Percentiles rank a stretch among this genome's conserved stretches.
Evolutionary conservation across 1,140 invertebrate genomes (phyloP).

Genomic region (Lasaia peninsularis): DNA sequence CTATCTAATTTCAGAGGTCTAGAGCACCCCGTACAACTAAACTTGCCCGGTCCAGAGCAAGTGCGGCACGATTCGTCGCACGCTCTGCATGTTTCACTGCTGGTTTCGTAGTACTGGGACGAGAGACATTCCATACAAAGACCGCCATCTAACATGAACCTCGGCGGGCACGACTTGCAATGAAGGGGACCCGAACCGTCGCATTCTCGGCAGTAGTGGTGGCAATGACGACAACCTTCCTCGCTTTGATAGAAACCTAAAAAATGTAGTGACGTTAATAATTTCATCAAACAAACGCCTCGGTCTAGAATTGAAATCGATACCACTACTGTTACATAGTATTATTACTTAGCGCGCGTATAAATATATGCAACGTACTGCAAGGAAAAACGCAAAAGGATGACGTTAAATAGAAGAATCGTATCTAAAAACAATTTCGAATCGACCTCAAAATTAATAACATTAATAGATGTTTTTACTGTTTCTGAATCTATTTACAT

Average conservation of each 20-base stretch:
- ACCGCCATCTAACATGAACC: slow-evolving; percentile 85
- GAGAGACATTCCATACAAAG: slow-evolving; percentile 85
- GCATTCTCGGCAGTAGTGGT: slow-evolving; percentile 89
- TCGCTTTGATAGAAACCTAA: slow-evolving; percentile 85
- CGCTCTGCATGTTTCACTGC: slow-evolving; percentile 81
- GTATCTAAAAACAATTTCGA: too few species aligned
- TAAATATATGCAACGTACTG: too few species aligned
- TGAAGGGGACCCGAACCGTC: slow-evolving; percentile 85
- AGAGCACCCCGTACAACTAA: slow-evolving; percentile 82
- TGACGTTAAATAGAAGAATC: too few species aligned
- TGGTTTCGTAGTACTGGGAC: slow-evolving; percentile 84
- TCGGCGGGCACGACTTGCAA: slow-evolving; percentile 84
- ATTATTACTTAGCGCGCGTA: too few species aligned
- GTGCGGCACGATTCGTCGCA: slow-evolving; percentile 84
- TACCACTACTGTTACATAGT: too few species aligned
- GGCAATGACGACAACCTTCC: slow-evolving; percentile 89
- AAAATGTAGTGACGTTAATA: neutral
- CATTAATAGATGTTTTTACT: too few species aligned
- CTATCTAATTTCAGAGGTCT: slow-evolving; percentile 81
- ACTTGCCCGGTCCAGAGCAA: slow-evolving; percentile 84
- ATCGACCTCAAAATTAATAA: too few species aligned
- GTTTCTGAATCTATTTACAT: too few species aligned
- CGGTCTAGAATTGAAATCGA: too few species aligned
- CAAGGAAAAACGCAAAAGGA: too few species aligned
- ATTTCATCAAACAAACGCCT: neutral